A percentile compares a stretch with the other conserved stretches of the same genome.
Evolutionary conservation across 2,797 vertebrate genomes (phyloP).

Genomic region (Glossophaga mutica): DNA sequence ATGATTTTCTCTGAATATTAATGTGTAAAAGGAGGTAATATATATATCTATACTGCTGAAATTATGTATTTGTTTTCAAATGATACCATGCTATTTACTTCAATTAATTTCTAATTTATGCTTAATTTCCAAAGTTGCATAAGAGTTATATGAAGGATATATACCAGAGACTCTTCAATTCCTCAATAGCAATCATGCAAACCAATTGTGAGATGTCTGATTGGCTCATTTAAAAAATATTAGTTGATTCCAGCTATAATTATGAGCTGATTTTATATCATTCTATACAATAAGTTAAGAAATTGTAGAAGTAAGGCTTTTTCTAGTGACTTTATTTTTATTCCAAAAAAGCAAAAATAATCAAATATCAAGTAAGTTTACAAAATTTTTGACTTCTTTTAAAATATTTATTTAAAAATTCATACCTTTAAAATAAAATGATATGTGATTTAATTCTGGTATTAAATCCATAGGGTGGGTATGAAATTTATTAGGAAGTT

Average conservation of each 20-base stretch:
- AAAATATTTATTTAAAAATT: neutral
- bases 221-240: neutral
- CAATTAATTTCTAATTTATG: neutral
- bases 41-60: neutral
- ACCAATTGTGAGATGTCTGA: neutral
- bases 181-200: neutral
- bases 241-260: neutral
- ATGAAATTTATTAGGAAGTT: neutral
- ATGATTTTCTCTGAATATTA: neutral
- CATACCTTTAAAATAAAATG: neutral
- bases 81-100: neutral
- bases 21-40: neutral
- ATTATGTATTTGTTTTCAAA: conserved; percentile 3
- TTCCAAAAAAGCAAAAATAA: neutral
- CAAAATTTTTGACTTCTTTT: neutral
- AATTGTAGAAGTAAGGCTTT: neutral
- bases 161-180: neutral
- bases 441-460: neutral
- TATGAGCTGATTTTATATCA: neutral
- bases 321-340: neutral
- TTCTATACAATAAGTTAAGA: neutral
- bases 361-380: neutral
- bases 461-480: neutral
- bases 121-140: neutral
- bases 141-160: neutral